Evolutionary conservation across 2,113 vertebrate species (phyloP).

Genomic region (Cochlearius cochlearius): DNA sequence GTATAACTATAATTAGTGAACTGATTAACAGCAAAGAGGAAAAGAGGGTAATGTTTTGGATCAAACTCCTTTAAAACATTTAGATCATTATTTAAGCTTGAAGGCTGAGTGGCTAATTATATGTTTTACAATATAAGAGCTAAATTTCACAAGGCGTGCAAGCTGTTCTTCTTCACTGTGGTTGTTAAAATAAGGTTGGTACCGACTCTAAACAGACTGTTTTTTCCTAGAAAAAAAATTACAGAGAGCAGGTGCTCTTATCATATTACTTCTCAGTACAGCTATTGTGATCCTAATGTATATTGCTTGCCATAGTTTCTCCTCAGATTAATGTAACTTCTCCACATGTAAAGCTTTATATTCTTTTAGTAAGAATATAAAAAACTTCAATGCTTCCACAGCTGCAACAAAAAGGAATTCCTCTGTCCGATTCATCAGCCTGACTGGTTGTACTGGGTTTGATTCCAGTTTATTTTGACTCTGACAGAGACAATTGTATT

Average conservation of each 20-base stretch:
- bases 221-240: neutral
- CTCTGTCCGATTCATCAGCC: neutral
- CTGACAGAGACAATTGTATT: neutral
- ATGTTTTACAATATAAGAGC: conserved; percentile 42
- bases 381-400: neutral
- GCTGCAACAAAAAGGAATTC: neutral
- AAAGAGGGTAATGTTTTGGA: conserved; percentile 55
- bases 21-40: conserved; percentile 51
- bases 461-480: neutral
- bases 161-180: neutral
- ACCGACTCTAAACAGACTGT: neutral
- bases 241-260: neutral
- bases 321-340: neutral
- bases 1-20: conserved; percentile 64
- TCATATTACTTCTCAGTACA: neutral
- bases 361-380: neutral
- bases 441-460: neutral
- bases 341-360: neutral
- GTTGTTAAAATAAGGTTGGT: conserved; percentile 44
- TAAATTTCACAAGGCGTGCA: conserved; percentile 32
- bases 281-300: neutral
- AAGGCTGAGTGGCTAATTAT: conserved; percentile 54
- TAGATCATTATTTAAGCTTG: conserved; percentile 60
- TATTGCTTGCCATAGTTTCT: neutral
- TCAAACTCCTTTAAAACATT: conserved; percentile 59